Percentiles rank a stretch among this genome's conserved stretches.
Evolutionary conservation across 2,113 vertebrate species (phyloP).

Genomic region (Corvus cornix): DNA sequence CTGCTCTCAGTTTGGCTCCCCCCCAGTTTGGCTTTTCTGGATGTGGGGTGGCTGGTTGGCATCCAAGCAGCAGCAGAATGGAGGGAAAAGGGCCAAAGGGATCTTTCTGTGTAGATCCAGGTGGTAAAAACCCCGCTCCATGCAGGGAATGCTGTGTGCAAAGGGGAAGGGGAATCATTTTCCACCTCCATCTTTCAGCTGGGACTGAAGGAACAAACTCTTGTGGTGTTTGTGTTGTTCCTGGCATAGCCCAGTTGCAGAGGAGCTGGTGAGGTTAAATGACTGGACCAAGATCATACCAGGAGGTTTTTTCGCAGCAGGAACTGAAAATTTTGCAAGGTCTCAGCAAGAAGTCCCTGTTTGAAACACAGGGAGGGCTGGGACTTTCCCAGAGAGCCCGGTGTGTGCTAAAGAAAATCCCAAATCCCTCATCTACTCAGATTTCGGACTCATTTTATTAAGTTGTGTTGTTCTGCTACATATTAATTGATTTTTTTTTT

Average conservation of each 20-base stretch:
- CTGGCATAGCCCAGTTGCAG: neutral
- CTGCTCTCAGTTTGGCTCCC: neutral
- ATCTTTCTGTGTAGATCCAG: neutral
- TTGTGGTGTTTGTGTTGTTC: neutral
- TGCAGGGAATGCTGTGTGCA: neutral
- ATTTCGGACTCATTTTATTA: neutral
- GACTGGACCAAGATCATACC: too few species aligned
- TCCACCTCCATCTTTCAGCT: neutral
- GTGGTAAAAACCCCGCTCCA: neutral
- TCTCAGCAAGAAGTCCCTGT: neutral
- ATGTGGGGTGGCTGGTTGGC: too few species aligned
- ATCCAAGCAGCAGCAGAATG: neutral
- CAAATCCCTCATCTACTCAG: neutral
- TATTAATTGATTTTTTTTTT: neutral
- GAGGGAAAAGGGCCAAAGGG: neutral
- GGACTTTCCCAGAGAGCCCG: neutral
- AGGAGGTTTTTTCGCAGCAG: neutral
- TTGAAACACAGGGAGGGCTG: neutral
- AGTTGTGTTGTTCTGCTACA: fast-evolving
- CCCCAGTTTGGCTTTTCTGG: neutral
- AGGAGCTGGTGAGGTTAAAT: neutral
- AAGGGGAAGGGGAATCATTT: neutral
- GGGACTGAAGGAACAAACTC: neutral
- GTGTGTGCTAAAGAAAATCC: neutral
- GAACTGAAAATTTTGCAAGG: neutral